These are phyloP conservation scores for Mactra quadrangularis DNA, from an alignment of 1,140 invertebrate species.

Conservation along the genomic window DNA sequence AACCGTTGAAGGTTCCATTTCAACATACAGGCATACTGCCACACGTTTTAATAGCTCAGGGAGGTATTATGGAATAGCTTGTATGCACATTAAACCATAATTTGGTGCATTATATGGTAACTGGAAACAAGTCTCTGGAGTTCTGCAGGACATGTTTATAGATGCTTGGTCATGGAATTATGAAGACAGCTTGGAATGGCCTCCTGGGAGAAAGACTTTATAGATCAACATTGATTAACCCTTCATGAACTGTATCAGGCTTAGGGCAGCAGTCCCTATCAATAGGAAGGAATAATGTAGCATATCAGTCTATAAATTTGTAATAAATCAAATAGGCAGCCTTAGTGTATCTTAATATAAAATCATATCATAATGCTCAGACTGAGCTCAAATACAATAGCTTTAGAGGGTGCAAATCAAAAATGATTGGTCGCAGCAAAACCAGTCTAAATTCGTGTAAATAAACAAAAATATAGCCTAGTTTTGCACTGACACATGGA, in stretches of 20 bases:
- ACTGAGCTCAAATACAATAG: no score
- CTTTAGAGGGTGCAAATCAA: no score
- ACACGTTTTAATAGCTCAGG: no score
- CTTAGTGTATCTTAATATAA: constrained; percentile 22
- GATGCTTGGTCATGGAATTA: constrained; percentile 52
- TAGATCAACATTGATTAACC: constrained; percentile 65
- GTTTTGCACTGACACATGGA: no score
- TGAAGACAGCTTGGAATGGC: constrained; percentile 56
- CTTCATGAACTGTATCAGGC: constrained; percentile 55
- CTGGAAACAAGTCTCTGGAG: constrained; percentile 19
- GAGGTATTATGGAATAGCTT: no score
- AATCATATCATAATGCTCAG: constrained; percentile 37
- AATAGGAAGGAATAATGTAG: constrained; percentile 37
- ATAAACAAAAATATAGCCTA: no score
- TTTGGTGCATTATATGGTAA: constrained; percentile 11
- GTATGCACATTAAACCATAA: no score
- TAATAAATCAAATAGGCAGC: no score
- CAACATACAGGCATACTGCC: no score
- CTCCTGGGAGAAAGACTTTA: constrained; percentile 40
- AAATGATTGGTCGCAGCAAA: no score
- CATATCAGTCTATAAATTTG: constrained; percentile 60
- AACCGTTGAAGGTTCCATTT: no score
- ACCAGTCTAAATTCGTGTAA: no score
- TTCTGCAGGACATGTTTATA: constrained; percentile 41
- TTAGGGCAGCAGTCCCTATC: constrained; percentile 36